Base-by-base conservation (phyloP, 1,140 invertebrate genomes). In the Tetramorium simillimum region DNA sequence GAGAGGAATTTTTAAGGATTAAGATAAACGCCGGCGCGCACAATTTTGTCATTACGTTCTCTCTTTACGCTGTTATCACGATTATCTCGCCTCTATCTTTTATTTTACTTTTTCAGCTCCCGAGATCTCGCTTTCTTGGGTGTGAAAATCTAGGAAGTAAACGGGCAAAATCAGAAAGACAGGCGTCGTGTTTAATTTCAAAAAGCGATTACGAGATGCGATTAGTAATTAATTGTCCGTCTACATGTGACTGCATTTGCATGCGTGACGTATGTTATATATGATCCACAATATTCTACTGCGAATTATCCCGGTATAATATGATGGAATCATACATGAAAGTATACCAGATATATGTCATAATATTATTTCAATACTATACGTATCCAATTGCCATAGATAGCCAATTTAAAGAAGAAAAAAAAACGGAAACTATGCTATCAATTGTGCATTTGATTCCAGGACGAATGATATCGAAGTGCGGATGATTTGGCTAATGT, bases 161-260 rank as follows among this genome's bases (percentile, higher is more conserved):
- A 58, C 40, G 46, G 33, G 4, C 14, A 56, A 88, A 81, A 76
- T 89, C 60, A 24, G n/a, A 33, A 56, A 37, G 82, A 89, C 53
- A 60, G 18, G n/a, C 72, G 72, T 75, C 77, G 67, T 77, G 67
- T 84, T 86, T 90, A 90, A 90, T 87, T 90, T 88, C 88, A 28
- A 53, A 72, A 63, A 70, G 43, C 18, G 60, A 86, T 89, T 28
- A 80, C 67, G 69, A 49, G 56, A 85, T 67, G 65, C 53, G 86
- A 51, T 58, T 78, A 85, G 87, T 67, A 73, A 89, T 87, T 75
- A 70, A 60, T 76, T 70, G 73, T 37, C 56, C 33, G 46, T 49
- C 86, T 80, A 58, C 60, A n/a, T 37, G 33, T 7, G 24, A 24
- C 14, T 53, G 63, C 24, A n/a, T 72, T 43, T 67, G n/a, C 40